phyloP scores from a whole-genome alignment of 2,113 vertebrate species.

The Vulpes ferrilata region DNA sequence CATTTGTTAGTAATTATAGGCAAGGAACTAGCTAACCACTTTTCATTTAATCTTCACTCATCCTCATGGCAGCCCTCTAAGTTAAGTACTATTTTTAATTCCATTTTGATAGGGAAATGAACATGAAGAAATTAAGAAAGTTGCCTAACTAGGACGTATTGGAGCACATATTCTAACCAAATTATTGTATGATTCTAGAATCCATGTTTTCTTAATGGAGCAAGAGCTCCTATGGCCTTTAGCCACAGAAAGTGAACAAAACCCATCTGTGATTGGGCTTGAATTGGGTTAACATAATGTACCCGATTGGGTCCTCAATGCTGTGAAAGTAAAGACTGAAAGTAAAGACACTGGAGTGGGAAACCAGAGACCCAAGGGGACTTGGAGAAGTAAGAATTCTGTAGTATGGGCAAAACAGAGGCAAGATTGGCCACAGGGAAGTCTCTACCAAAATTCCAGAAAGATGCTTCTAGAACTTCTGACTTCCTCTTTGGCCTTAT shows the following conservation, averaged over 20 bases:
- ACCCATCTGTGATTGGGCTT: not conserved
- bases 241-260: not conserved
- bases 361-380: not conserved
- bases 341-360: not conserved
- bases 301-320: not conserved
- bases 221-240: rapidly evolving
- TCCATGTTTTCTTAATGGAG: not conserved
- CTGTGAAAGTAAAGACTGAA: not conserved
- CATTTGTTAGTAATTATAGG: not conserved
- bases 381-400: not conserved
- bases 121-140: not conserved
- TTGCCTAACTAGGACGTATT: not conserved
- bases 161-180: not conserved
- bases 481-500: not conserved
- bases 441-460: not conserved
- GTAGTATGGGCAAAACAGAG: not conserved
- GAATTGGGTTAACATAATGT: not conserved
- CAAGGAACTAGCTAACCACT: not conserved
- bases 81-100: not conserved
- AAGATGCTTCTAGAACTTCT: not conserved
- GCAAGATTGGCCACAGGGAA: not conserved
- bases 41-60: not conserved
- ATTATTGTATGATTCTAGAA: not conserved
- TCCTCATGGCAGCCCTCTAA: not conserved
- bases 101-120: not conserved